Conservation (phyloP, 2,113 vertebrate species). For the Hypomesus transpacificus region DNA sequence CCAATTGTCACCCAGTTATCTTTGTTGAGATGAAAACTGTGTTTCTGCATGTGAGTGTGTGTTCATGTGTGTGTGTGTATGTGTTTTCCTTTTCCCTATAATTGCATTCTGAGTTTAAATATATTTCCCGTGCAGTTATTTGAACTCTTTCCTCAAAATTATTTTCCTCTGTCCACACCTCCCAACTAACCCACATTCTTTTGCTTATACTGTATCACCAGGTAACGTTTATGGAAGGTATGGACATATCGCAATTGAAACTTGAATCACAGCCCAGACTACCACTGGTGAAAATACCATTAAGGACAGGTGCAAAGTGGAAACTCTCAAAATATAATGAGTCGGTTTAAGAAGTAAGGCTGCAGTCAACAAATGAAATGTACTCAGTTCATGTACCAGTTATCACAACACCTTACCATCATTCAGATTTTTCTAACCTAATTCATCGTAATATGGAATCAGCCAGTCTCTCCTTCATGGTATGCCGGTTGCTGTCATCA, state of each 20-base stretch:
- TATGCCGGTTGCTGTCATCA: background rate
- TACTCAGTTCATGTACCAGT: background rate
- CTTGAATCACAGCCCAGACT: no score
- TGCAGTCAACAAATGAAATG: background rate
- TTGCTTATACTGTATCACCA: no score
- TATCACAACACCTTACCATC: background rate
- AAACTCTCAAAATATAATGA: no score
- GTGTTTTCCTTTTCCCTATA: background rate
- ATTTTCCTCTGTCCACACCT: background rate
- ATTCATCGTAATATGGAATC: background rate
- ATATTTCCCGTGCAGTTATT: background rate
- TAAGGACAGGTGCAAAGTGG: no score
- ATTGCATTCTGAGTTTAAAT: no score
- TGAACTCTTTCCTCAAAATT: background rate
- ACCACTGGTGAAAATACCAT: no score
- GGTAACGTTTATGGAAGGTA: no score
- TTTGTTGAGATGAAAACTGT: background rate
- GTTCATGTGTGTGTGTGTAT: no score
- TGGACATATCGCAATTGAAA: no score
- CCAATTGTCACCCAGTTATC: constrained; percentile 16
- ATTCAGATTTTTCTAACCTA: background rate
- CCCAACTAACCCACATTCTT: background rate
- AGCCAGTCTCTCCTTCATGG: background rate
- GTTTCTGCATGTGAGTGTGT: background rate
- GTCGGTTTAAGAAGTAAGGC: background rate